These are phyloP conservation scores for Eucera pruinosa DNA, from an alignment of 2,888 invertebrate genomes.

Conservation along the genomic window DNA sequence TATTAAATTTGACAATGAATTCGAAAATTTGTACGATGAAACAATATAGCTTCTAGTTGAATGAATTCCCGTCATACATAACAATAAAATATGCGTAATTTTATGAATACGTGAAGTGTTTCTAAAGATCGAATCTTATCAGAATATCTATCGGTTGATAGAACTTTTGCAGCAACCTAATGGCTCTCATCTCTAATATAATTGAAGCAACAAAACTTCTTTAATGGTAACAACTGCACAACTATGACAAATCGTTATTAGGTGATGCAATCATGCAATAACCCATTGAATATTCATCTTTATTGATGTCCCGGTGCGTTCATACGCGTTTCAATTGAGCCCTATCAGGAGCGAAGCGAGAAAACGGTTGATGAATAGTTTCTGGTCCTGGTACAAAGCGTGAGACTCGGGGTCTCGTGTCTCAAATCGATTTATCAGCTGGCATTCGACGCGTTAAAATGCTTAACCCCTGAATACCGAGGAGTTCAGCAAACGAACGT, in stretches of 20 bases:
- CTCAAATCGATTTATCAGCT: slow-evolving; percentile 46
- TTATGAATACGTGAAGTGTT: no score
- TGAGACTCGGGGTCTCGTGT: slow-evolving; percentile 53
- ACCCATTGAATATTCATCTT: slow-evolving; percentile 12
- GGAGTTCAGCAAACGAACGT: slow-evolving; percentile 28
- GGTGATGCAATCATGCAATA: slow-evolving; percentile 4
- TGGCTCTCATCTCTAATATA: no score
- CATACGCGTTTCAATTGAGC: slow-evolving; percentile 8
- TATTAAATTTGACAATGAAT: no score
- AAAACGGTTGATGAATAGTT: slow-evolving; percentile 36
- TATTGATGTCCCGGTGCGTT: neutral
- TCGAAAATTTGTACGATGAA: no score
- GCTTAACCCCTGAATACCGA: slow-evolving; percentile 49
- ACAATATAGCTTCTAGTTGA: no score
- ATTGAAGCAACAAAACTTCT: neutral
- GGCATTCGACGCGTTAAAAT: slow-evolving; percentile 43
- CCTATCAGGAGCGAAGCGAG: neutral
- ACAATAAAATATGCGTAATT: no score
- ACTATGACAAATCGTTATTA: slow-evolving; percentile 9
- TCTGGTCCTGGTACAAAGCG: slow-evolving; percentile 41
- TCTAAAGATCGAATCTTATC: no score
- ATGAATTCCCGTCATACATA: no score
- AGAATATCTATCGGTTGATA: no score
- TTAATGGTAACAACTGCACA: neutral
- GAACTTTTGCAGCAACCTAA: no score